phyloP scores from a whole-genome alignment of 2,113 vertebrate species.

The Ancistrus triradiatus region DNA sequence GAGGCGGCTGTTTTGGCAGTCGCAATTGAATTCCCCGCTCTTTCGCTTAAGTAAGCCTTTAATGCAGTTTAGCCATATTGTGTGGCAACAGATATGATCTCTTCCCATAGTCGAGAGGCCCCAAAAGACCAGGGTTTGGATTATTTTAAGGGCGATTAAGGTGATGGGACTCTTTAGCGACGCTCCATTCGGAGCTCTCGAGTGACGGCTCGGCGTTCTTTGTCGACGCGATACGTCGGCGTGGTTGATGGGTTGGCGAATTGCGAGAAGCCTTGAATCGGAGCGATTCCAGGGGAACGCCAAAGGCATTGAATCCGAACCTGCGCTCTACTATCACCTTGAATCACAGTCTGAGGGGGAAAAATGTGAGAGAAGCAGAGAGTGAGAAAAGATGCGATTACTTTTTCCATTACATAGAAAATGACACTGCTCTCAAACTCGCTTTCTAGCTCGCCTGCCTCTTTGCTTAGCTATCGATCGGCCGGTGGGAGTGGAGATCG shows the following conservation, averaged over 20 bases:
- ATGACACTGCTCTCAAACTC: conserved; percentile 48
- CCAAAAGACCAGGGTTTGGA: background rate
- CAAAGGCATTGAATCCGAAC: conserved; percentile 45
- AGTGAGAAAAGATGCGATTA: conserved; percentile 50
- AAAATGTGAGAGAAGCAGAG: conserved; percentile 28
- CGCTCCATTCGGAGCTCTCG: background rate
- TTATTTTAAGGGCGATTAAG: conserved; percentile 13
- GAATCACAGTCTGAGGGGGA: conserved; percentile 39
- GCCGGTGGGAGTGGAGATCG: conserved; percentile 37
- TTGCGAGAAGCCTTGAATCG: background rate
- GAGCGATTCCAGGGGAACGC: conserved; percentile 18
- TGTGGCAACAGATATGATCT: conserved; percentile 5
- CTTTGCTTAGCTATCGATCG: conserved; percentile 37
- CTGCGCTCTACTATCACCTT: conserved; percentile 47
- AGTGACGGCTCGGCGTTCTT: background rate
- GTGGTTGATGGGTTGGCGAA: too few relatives aligned
- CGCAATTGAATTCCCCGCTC: conserved; percentile 66
- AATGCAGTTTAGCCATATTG: conserved; percentile 53
- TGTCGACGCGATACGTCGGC: background rate
- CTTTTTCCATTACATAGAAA: conserved; percentile 55
- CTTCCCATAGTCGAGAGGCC: background rate
- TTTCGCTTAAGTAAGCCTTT: conserved; percentile 56
- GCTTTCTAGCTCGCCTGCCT: conserved; percentile 29
- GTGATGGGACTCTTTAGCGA: conserved; percentile 12
- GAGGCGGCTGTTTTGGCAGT: conserved; percentile 44